phyloP scores from a whole-genome alignment of 2,113 vertebrate genomes.

The Dromaius novaehollandiae region DNA sequence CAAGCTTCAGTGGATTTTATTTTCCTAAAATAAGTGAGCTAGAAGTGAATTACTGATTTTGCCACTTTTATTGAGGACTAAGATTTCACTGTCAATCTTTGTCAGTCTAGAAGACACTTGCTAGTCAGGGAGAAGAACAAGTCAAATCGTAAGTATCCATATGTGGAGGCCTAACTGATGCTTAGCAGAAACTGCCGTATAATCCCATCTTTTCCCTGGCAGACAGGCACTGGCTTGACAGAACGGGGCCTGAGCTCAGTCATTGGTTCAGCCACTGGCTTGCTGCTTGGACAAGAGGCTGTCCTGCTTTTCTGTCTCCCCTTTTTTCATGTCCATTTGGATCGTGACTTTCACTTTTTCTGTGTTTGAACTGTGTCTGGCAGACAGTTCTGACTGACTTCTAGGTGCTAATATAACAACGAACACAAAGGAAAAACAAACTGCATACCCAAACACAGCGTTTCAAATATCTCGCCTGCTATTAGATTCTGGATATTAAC shows the following conservation, averaged over 20 bases:
- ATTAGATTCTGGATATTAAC: not conserved
- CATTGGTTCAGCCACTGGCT: fast-evolving
- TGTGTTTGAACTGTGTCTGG: not conserved
- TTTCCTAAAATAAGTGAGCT: not conserved
- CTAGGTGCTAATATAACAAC: not conserved
- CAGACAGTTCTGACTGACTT: not conserved
- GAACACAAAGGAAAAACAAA: not conserved
- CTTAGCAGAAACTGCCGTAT: not conserved
- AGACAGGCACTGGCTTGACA: not conserved
- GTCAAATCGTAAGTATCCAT: not conserved
- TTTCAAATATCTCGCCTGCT: not conserved
- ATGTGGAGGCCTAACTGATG: not conserved
- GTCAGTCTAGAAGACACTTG: not conserved
- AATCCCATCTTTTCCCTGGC: not conserved
- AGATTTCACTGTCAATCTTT: not conserved
- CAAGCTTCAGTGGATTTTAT: not conserved
- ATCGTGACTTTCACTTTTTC: not conserved
- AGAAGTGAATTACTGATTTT: not conserved
- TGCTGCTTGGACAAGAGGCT: not conserved
- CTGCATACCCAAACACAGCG: not conserved
- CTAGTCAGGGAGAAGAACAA: not conserved
- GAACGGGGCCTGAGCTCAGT: not conserved
- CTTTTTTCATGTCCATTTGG: not conserved
- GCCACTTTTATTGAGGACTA: not conserved
- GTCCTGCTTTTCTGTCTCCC: not conserved